Evolutionary conservation across 2,888 invertebrate species (phyloP), one percentile per base, ranked within the genome.

Genomic region (Heteropelma amictum): DNA sequence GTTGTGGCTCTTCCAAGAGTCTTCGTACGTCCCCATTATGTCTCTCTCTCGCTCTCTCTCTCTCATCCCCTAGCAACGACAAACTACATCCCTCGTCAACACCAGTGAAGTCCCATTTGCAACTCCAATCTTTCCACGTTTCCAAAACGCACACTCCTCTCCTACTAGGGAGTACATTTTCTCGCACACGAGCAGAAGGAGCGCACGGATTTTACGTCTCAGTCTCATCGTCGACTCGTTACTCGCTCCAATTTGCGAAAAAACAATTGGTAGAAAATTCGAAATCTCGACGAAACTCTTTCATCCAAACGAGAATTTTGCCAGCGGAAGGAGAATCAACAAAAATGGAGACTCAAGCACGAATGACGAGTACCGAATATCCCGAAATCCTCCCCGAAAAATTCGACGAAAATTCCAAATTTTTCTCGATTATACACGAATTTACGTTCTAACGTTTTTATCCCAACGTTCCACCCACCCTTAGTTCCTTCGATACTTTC

Each of bases 51-150:
- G 12, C 47, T 5, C 38, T 12, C 42, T 8, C 53, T 40, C 40
- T 67, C 53, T 53, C 21, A 17, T 42, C 40, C 49, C 23, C 19
- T 63, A 38, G 40, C 45, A 68, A 65, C 61, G 14, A 30, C 53
- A 64, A 63, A 67, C 67, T 42, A 45, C 45, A 35, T 58, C 35
- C 65, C 54, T 65, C 65, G 54, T 54, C 65, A 58, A 68, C 51
- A n/a, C 40, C 33, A 26, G 33, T 51, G 33, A 68, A 47, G 53
- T 64, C 51, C 64, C 49, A 69, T 60, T 72, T 64, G 38, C 61
- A 45, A 38, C 49, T 12, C 30, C 58, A 68, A 54, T 28, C 26
- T 40, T 33, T n/a, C 17, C 38, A 40, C 26, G 17, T 35, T 63
- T 47, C 33, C 35, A 40, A 14, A 47, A 65, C 65, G 40, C 64